Evolutionary conservation across 2,888 invertebrate genomes (phyloP), one percentile per base, ranked within the genome.

Genomic region (Leptogaster cylindrica): DNA sequence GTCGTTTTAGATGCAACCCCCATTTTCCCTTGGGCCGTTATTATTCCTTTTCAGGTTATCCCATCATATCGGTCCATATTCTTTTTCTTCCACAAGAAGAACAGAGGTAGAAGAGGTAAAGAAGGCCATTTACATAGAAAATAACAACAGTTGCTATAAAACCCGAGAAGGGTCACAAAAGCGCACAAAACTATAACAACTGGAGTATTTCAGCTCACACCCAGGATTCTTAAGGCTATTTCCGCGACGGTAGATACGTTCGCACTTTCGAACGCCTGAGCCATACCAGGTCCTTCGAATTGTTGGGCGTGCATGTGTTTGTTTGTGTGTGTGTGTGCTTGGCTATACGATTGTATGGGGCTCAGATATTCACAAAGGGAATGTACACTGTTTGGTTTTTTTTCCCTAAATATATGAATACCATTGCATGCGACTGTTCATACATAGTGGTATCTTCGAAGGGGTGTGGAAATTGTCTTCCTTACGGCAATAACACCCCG

Each of bases 371-470:
- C n/a, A n/a, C n/a, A n/a, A n/a, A n/a, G n/a, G n/a, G n/a, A n/a
- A n/a, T n/a, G n/a, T n/a, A n/a, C n/a, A n/a, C n/a, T n/a, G n/a
- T n/a, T 27, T 50, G 27, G 16, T 10, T 18, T 55, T 55, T 33
- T 52, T 55, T 55, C n/a, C n/a, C 36, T 39, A 20, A 55, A 36
- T 55, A 55, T 52, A 33, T 55, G 31, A 33, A 55, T 39, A 55
- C 55, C 25, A 55, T 39, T 36, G 55, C 55, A 55, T 25, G 39
- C 14, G 36, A n/a, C 33, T 18, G 20, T 18, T 20, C 36, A 39
- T 55, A 31, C 16, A 31, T 51, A 51, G 28, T 28, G 14, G 39
- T 55, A 23, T 55, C 25, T 39, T 31, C 23, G 36, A 39, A 55
- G 55, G n/a, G 36, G 55, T 55, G 18, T 8, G 39, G 55, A 55